phyloP scores from a whole-genome alignment of 2,113 vertebrate species.

The Megaleporinus macrocephalus region DNA sequence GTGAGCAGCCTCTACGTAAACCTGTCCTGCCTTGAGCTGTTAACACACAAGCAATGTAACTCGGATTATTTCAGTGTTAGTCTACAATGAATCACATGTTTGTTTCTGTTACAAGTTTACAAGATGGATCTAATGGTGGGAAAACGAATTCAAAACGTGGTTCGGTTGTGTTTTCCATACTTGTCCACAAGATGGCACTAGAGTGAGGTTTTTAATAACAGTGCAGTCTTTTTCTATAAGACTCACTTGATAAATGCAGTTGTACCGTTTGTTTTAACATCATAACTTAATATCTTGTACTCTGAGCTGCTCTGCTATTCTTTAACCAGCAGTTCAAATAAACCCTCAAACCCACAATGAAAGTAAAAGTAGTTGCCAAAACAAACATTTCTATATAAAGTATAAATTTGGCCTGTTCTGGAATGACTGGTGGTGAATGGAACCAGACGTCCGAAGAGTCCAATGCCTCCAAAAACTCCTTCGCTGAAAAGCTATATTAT shows the following conservation, averaged over 20 bases:
- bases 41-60: not conserved
- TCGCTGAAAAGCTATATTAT: no score
- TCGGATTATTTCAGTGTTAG: not conserved
- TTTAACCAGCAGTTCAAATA: no score
- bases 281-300: no score
- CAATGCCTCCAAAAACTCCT: no score
- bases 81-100: not conserved
- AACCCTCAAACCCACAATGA: no score
- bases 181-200: slow-evolving; percentile 27
- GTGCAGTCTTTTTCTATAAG: not conserved
- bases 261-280: no score
- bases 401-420: no score
- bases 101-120: not conserved
- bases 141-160: not conserved
- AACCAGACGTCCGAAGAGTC: no score
- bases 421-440: no score
- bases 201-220: not conserved
- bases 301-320: no score
- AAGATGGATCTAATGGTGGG: not conserved
- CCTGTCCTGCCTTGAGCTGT: not conserved
- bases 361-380: no score
- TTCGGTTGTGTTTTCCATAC: not conserved
- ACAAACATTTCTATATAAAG: no score
- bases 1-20: not conserved
- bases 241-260: not conserved